Evolutionary conservation across 1,140 invertebrate genomes (phyloP), one percentile per base, ranked within the genome.

Genomic region (Conus betulinus): DNA sequence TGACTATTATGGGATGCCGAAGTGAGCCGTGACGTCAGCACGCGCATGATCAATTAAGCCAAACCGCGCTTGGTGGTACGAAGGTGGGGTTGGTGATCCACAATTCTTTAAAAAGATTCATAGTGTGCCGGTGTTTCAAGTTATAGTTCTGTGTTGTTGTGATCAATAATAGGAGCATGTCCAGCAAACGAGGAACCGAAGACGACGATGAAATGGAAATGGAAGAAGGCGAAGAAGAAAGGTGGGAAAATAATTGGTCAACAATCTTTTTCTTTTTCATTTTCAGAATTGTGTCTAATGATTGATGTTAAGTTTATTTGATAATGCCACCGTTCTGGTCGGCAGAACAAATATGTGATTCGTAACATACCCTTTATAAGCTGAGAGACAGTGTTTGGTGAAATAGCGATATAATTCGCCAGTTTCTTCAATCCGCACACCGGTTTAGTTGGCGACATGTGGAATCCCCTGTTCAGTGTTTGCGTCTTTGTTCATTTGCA

Each of bases 401-500:
- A 60, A 11, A 10, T 23, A 63, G 10, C 39, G 63, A 52, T 27
- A 3, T 7, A 8, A 25, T 74, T 27, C 15, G 51, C 13, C 79
- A 23, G 79, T 60, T 60, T 83, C 25, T 60, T 81, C 79, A 55
- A 83, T 60, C 55, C 82, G 55, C 55, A 51, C 81, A 71, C 53
- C 83, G 81, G 51, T 79, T 82, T 87, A 23, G 83, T 23, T 25
- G 52, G 67, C 15, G 27, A 51, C 57, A 63, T n/a, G 71, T 53
- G 85, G 74, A 87, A 78, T 87, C 74, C 85, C 85, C 78, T 74
- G 53, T 39, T 39, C 39, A 39, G 39, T 39, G 39, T 51, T 89
- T 89, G 85, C 91, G 88, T 91, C 90, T 91, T 91, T 91, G 91
- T 91, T 92, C 91, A 92, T 92, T 92, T 92, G 91, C 92, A 92